Evolutionary conservation across 2,797 vertebrate genomes (phyloP).

Genomic region (Notolepis coatsorum): DNA sequence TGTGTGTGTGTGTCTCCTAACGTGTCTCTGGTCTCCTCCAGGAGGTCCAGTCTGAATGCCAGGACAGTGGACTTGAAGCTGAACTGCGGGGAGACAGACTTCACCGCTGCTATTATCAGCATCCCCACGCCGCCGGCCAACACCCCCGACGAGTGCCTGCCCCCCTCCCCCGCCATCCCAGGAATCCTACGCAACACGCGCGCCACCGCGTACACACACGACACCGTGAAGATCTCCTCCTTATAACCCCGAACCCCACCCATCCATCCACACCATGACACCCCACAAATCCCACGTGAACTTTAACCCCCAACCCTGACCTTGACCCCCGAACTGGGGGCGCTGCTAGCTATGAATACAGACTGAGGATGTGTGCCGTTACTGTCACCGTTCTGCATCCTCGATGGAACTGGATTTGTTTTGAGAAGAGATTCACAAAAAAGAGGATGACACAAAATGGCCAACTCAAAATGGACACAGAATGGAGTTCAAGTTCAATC

Average conservation of each 20-base stretch:
- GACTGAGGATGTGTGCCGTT: no score
- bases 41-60: conserved; percentile 91
- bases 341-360: conserved; percentile 20
- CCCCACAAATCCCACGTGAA: conserved; percentile 40
- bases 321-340: conserved; percentile 31
- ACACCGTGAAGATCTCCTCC: conserved; percentile 90
- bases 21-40: no score
- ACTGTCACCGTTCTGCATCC: no score
- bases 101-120: conserved; percentile 92
- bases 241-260: conserved; percentile 78
- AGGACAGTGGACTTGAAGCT: conserved; percentile 85
- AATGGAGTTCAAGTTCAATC: no score
- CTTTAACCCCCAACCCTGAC: conserved; percentile 7
- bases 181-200: conserved; percentile 87
- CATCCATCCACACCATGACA: not conserved
- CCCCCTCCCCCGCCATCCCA: conserved; percentile 79
- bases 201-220: conserved; percentile 82
- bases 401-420: not conserved
- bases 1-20: no score
- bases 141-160: conserved; percentile 89
- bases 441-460: not conserved
- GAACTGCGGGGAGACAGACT: conserved; percentile 88
- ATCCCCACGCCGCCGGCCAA: conserved; percentile 92
- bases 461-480: not conserved
- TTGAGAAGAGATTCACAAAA: not conserved